Conservation (phyloP, 2,113 vertebrate genomes). For the Alligator sinensis region DNA sequence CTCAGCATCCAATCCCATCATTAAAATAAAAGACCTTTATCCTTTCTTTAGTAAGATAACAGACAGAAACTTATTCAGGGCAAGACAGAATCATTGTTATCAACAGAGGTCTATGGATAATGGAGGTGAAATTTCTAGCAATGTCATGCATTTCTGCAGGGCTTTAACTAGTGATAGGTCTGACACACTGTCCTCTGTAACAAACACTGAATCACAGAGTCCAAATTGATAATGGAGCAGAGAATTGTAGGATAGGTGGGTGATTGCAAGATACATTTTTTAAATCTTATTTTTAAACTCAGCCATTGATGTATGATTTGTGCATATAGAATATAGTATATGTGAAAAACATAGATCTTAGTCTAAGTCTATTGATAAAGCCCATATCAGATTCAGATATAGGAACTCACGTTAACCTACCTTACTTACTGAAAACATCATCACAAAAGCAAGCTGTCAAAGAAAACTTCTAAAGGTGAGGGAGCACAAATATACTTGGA, state of each 20-base stretch:
- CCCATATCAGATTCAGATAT: constrained; percentile 21
- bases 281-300: not conserved
- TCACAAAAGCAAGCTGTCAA: not conserved
- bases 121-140: not conserved
- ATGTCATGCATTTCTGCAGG: not conserved
- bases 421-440: not conserved
- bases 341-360: not conserved
- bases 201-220: constrained; percentile 14
- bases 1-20: not conserved
- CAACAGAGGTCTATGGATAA: not conserved
- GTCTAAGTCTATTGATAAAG: constrained; percentile 16
- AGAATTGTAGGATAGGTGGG: not conserved
- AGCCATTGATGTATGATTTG: not conserved
- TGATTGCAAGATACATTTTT: constrained; percentile 6
- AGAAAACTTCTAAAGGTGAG: not conserved
- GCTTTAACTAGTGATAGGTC: not conserved
- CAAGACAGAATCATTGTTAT: not conserved
- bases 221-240: not conserved
- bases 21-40: not conserved
- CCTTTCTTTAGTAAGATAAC: constrained; percentile 21
- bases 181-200: not conserved
- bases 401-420: not conserved
- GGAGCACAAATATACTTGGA: not conserved
- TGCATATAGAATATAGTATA: not conserved
- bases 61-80: not conserved